Percentiles rank a stretch among this genome's conserved stretches.
Evolutionary conservation across 2,888 invertebrate genomes (phyloP).

Genomic region (Pseudanteris insignis): DNA sequence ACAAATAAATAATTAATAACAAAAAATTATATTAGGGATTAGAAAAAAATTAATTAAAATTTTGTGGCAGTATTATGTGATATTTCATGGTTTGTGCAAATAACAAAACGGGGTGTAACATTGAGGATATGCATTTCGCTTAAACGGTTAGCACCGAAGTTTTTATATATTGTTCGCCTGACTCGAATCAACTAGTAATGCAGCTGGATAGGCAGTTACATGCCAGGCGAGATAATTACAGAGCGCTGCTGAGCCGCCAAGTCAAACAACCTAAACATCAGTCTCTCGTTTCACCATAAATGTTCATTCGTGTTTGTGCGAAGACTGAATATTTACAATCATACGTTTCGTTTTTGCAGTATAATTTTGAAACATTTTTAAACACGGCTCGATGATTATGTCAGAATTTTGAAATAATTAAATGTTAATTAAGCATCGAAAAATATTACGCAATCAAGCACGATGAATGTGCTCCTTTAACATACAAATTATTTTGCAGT

Average conservation of each 20-base stretch:
- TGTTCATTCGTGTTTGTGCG: conserved; percentile 51
- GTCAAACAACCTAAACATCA: conserved; percentile 66
- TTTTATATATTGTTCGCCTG: conserved; percentile 50
- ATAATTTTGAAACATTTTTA: conserved; percentile 11
- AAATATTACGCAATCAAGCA: no score
- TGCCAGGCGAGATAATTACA: conserved; percentile 66
- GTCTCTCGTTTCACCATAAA: conserved; percentile 51
- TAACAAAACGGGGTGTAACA: conserved; percentile 32
- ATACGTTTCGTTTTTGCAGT: conserved; percentile 27
- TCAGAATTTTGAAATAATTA: no score
- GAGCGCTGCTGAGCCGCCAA: conserved; percentile 63
- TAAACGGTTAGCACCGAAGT: conserved; percentile 45
- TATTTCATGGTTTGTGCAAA: conserved; percentile 28
- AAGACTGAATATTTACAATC: conserved; percentile 43
- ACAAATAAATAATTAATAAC: background rate
- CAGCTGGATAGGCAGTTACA: conserved; percentile 63
- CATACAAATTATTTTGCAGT: no score
- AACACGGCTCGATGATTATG: conserved; percentile 2
- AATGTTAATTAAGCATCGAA: no score
- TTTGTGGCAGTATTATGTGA: conserved; percentile 11
- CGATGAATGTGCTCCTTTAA: no score
- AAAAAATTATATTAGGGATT: background rate
- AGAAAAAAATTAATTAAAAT: background rate
- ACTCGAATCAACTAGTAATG: conserved; percentile 56
- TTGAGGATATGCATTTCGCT: conserved; percentile 41